Conservation (phyloP, 1,140 invertebrate species). For the Plodia interpunctella region DNA sequence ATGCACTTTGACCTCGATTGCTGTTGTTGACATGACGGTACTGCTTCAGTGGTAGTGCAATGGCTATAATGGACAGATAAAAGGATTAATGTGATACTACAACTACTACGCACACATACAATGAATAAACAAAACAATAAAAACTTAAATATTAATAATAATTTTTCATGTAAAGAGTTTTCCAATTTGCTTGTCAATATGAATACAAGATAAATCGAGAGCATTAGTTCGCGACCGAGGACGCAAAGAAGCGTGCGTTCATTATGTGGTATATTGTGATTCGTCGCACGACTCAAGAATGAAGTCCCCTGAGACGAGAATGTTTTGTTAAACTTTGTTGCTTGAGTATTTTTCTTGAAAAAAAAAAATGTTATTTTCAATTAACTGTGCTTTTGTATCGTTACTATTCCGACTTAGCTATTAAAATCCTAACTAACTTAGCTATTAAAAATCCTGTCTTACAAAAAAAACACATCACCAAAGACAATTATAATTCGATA, state of each 20-base stretch:
- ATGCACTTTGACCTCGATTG: not conserved
- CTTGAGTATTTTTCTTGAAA: not conserved
- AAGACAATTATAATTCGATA: too few species aligned
- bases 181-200: not conserved
- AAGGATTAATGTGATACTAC: too few species aligned
- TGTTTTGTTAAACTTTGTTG: not conserved
- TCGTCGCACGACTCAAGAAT: not conserved
- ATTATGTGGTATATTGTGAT: not conserved
- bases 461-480: too few species aligned
- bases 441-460: too few species aligned
- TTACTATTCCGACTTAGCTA: too few species aligned
- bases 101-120: too few species aligned
- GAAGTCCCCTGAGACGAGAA: not conserved
- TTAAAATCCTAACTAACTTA: too few species aligned
- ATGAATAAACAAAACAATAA: too few species aligned
- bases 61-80: too few species aligned
- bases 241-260: not conserved
- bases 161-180: not conserved
- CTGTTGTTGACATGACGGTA: not conserved
- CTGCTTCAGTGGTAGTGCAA: not conserved
- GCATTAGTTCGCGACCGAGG: not conserved
- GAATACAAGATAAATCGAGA: not conserved
- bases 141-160: too few species aligned
- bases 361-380: too few species aligned
- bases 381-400: too few species aligned